Evolutionary conservation across 1,140 invertebrate species (phyloP).

Genomic region (Planococcus citri): DNA sequence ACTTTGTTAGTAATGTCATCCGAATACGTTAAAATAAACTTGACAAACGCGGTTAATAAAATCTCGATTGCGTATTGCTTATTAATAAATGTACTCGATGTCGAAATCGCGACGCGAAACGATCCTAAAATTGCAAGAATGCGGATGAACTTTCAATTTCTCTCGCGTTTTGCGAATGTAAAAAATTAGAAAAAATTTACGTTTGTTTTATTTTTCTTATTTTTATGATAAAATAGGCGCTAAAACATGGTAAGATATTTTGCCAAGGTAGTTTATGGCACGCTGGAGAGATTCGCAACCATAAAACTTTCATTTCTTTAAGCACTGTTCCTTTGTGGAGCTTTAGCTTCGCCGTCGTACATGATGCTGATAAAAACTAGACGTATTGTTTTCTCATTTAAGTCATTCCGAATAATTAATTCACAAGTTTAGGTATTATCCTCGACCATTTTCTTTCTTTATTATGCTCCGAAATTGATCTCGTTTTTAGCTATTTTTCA

Average conservation of each 20-base stretch:
- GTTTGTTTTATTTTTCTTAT: slow-evolving; percentile 2
- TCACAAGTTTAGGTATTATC: not conserved
- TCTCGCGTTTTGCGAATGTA: not conserved
- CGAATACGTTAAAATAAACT: no score
- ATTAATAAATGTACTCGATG: no score
- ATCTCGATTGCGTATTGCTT: no score
- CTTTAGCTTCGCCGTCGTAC: not conserved
- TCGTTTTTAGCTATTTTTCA: not conserved
- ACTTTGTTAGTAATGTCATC: no score
- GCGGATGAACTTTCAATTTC: not conserved
- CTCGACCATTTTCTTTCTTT: not conserved
- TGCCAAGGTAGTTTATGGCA: not conserved
- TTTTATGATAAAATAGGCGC: slow-evolving; percentile 3
- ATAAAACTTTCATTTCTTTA: slow-evolving; percentile 8
- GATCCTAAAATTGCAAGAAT: not conserved
- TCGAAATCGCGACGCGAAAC: no score
- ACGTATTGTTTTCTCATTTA: slow-evolving; percentile 1
- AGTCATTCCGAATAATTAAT: not conserved
- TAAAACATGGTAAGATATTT: not conserved
- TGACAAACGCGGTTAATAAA: no score
- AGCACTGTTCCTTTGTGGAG: not conserved
- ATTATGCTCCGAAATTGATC: not conserved
- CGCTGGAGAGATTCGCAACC: not conserved
- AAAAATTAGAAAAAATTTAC: slow-evolving; percentile 3
- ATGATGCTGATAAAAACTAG: not conserved